Evolutionary conservation across 2,797 vertebrate genomes (phyloP).

Genomic region (Triplophysa yarkandensis): DNA sequence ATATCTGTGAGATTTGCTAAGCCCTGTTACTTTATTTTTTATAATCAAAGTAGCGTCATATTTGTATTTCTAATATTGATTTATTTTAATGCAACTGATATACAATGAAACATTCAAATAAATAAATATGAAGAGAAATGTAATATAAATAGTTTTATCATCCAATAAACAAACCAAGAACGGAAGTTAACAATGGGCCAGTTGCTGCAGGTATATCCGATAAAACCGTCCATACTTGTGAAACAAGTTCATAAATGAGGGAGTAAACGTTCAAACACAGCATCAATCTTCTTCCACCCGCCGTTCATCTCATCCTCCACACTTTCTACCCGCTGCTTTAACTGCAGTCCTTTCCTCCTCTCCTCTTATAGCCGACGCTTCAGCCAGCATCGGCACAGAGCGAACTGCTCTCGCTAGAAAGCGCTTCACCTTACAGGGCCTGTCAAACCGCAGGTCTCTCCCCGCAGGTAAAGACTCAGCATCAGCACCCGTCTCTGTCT

Average conservation of each 20-base stretch:
- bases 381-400: conserved; percentile 81
- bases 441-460: conserved; percentile 92
- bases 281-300: not conserved
- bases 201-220: too few relatives aligned
- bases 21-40: too few relatives aligned
- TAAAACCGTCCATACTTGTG: too few relatives aligned
- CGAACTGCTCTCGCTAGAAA: conserved; percentile 87
- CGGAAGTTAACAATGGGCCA: too few relatives aligned
- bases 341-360: conserved; percentile 54
- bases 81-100: too few relatives aligned
- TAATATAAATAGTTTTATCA: too few relatives aligned
- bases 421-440: conserved; percentile 93
- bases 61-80: too few relatives aligned
- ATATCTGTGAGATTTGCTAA: too few relatives aligned
- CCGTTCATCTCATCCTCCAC: not conserved
- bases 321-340: conserved; percentile 14
- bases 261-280: not conserved
- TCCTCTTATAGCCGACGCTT: conserved; percentile 80
- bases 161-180: too few relatives aligned
- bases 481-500: conserved; percentile 7
- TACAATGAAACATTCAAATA: too few relatives aligned
- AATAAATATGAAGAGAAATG: too few relatives aligned
- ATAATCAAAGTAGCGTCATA: too few relatives aligned
- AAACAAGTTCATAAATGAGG: not conserved
- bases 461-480: conserved; percentile 84